Base-by-base conservation (phyloP, 2,113 vertebrate species). In the Hyaena hyaena region DNA sequence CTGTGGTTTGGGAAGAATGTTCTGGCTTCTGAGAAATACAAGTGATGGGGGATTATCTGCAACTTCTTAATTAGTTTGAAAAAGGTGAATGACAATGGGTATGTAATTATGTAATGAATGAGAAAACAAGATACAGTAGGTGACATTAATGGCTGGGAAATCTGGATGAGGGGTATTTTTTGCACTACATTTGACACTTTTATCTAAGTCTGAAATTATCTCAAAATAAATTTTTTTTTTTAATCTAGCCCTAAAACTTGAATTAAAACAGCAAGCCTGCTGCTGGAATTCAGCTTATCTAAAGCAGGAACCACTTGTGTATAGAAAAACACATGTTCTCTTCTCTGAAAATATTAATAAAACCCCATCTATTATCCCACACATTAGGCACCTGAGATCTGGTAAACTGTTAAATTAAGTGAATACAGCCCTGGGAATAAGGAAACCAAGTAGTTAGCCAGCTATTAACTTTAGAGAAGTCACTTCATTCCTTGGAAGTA, bases 271-370 rank as follows among this genome's bases (percentile, higher is more conserved):
- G 21, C 66, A 26, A 33, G 12, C 28, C 73, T 55, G 65, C 23
- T 77, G n/a, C 33, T 88, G 55, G 80, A 93, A 87, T 31, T 90
- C 50, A 83, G 7, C 48, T 80, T 95, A 23, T 48, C 84, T 87
- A 80, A 74, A 23, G 33, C 21, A 94, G 58, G 24, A 89, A 79
- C 14, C 77, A 68, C 17, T 94, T 82, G 17, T 66, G 45, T 45
- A 96, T 8, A 48, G 53, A 97, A 77, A 26, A 81, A 81, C 26
- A 91, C 82, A 76, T 65, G 61, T 5, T 11, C 12, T 88, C 33
- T 63, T 85, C 35, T 91, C 35, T 58, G 28, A 89, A 95, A 79
- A 86, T 71, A 82, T 45, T 92, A 89, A 66, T 93, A 88, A 93
- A 95, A 76, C 11, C 14, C 19, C 68, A 93, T 14, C 71, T 80